These are phyloP conservation scores for Orientallactaga bullata DNA, from an alignment of 2,113 vertebrate genomes.

Conservation along the genomic window DNA sequence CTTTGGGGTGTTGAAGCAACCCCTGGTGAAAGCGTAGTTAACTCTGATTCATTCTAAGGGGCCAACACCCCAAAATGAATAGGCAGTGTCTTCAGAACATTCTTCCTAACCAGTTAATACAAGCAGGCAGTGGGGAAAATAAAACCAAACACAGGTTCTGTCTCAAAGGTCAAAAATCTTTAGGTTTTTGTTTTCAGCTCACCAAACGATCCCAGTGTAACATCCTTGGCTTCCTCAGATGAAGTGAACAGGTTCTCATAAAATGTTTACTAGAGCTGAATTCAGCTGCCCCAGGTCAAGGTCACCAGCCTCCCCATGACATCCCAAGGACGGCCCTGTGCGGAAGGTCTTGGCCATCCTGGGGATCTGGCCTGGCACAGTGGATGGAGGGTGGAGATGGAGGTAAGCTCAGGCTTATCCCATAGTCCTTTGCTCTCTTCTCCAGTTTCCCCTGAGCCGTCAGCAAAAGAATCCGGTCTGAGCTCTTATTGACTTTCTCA, in stretches of 20 bases:
- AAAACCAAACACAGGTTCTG: not conserved
- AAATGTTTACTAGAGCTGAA: conserved; percentile 1
- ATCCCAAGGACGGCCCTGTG: not conserved
- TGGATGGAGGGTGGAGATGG: accelerated
- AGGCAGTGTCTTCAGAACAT: not conserved
- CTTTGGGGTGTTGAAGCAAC: not conserved
- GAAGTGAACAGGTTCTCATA: not conserved
- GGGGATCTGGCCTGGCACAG: not conserved
- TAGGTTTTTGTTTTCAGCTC: not conserved
- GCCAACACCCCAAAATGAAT: not conserved
- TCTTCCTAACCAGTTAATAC: not conserved
- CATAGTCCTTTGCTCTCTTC: not conserved
- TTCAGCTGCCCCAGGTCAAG: conserved; percentile 8
- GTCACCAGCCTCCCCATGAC: not conserved
- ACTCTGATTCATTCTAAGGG: not conserved
- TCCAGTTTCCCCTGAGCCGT: not conserved
- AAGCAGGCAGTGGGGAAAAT: not conserved
- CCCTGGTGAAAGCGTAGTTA: not conserved
- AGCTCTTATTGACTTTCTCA: not conserved
- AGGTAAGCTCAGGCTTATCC: not conserved
- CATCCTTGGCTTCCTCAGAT: conserved; percentile 16
- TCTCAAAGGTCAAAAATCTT: not conserved
- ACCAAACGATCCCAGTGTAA: not conserved
- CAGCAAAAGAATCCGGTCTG: not conserved
- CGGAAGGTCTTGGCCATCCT: not conserved